Evolutionary conservation across 1,140 invertebrate species (phyloP).

Genomic region (Drosophila kepulauana): DNA sequence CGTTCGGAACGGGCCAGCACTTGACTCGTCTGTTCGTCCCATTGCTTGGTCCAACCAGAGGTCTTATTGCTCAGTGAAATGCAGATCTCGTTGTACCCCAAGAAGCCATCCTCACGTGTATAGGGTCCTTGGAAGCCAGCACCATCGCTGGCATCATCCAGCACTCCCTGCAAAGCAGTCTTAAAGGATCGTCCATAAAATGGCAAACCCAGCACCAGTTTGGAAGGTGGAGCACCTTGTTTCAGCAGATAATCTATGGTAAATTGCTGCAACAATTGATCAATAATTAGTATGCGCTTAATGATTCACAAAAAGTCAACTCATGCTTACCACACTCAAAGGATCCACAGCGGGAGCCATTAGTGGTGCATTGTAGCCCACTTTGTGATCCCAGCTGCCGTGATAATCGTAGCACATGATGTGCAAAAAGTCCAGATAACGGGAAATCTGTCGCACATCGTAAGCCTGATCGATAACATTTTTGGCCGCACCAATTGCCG

Average conservation of each 20-base stretch:
- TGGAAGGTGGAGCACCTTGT: constrained; percentile 89
- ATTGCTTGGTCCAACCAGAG: constrained; percentile 86
- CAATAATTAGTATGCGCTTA: constrained; percentile 4
- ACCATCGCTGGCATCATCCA: constrained; percentile 86
- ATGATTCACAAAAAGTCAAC: background rate
- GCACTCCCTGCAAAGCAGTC: constrained; percentile 78
- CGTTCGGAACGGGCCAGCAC: constrained; percentile 86
- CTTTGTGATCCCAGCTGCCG: constrained; percentile 91
- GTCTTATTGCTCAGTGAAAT: constrained; percentile 85
- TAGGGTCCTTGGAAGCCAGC: constrained; percentile 90
- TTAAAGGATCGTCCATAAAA: constrained; percentile 94
- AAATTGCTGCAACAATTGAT: constrained; percentile 86
- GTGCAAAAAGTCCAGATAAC: constrained; percentile 93
- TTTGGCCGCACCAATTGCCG: constrained; percentile 91
- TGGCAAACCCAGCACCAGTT: constrained; percentile 93
- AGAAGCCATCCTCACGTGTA: constrained; percentile 92
- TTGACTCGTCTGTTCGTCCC: constrained; percentile 87
- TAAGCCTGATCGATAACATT: constrained; percentile 91
- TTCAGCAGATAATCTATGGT: constrained; percentile 91
- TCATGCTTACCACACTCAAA: constrained; percentile 88
- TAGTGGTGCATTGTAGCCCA: constrained; percentile 91
- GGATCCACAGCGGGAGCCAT: constrained; percentile 85
- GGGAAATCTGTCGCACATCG: constrained; percentile 89
- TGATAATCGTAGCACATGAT: constrained; percentile 97
- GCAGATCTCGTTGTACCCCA: constrained; percentile 93